Conservation (phyloP, 2,113 vertebrate species). For the Vanacampus margaritifer region DNA sequence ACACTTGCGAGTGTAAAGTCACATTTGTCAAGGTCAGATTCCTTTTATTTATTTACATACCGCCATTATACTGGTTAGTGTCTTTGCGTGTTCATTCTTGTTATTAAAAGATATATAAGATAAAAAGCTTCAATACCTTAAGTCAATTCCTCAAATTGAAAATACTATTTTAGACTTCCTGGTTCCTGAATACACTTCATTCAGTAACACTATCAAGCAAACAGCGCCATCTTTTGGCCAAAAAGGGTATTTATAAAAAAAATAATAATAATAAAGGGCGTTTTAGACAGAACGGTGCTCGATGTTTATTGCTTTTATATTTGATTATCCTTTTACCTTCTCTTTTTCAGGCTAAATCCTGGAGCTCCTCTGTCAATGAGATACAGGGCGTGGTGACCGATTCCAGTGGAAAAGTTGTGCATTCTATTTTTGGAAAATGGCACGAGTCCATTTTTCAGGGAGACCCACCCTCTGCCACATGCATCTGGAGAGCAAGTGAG, state of each 20-base stretch:
- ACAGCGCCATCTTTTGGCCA: constrained; percentile 42
- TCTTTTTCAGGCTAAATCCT: constrained; percentile 78
- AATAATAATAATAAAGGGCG: too few relatives aligned
- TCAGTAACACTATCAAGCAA: neutral
- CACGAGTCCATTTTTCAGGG: constrained; percentile 91
- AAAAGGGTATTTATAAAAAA: neutral
- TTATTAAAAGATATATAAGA: too few relatives aligned
- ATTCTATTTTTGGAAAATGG: constrained; percentile 92
- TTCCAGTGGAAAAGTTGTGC: constrained; percentile 78
- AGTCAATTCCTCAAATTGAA: neutral
- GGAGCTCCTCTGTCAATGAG: constrained; percentile 85
- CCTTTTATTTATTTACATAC: neutral
- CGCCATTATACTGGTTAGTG: too few relatives aligned
- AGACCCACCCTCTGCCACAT: constrained; percentile 80
- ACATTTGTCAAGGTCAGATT: constrained; percentile 89
- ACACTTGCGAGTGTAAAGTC: constrained; percentile 87
- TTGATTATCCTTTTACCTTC: neutral
- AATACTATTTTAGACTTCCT: neutral
- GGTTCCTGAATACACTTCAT: neutral
- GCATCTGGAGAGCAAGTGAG: constrained; percentile 96
- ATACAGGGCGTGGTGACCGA: constrained; percentile 90
- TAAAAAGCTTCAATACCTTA: too few relatives aligned
- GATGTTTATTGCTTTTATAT: neutral
- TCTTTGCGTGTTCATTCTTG: too few relatives aligned
- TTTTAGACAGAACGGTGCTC: neutral